Base-by-base conservation (phyloP, 1,140 invertebrate genomes). In the Hesperophylax magnus region DNA sequence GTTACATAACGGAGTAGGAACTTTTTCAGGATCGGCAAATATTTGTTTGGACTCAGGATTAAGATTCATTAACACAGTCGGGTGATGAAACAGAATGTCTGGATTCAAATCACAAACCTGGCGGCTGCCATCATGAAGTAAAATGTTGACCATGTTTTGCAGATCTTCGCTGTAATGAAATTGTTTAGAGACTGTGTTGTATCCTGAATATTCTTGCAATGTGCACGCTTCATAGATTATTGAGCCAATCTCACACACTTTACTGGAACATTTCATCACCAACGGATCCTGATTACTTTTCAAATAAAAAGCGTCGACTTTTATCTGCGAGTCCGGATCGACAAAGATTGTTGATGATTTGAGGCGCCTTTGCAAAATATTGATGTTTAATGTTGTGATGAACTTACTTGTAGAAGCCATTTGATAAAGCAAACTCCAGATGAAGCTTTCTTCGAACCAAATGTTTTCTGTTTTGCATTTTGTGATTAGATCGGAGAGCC, bases 11-110 rank as follows among this genome's bases (percentile, higher is more conserved):
- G 18, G 24, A 31, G 63, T 80, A 2, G 81, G 52, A 15, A 22
- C 67, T 52, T 18, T 20, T 20, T 22, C 14, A 6, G 61, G 31
- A 67, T 63, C 11, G 15, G 27, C 53, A 77, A 77, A 80, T 61
- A 84, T 82, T 47, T 81, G 60, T 39, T 74, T 71, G 14, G 69
- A 79, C 3, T 78, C 71, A 15, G 80, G 76, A 69, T 87, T 88
- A 7, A 87, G 81, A 82, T 90, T 88, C 22, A 86, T 84, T 34
- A 90, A 85, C 4, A 90, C 87, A 39, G 88, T 90, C 9, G 89
- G 89, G 81, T 90, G 89, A 75, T 89, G 88, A 9, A 90, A 84
- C 7, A 90, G 85, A 0, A 89, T 86, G 39, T 89, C 87, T 7
- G 88, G 86, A 14, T 86, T 86, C 20, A 90, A 80, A 39, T 84